Evolutionary conservation across 1,140 invertebrate genomes (phyloP).

Genomic region (Pomphorhynchus laevis): DNA sequence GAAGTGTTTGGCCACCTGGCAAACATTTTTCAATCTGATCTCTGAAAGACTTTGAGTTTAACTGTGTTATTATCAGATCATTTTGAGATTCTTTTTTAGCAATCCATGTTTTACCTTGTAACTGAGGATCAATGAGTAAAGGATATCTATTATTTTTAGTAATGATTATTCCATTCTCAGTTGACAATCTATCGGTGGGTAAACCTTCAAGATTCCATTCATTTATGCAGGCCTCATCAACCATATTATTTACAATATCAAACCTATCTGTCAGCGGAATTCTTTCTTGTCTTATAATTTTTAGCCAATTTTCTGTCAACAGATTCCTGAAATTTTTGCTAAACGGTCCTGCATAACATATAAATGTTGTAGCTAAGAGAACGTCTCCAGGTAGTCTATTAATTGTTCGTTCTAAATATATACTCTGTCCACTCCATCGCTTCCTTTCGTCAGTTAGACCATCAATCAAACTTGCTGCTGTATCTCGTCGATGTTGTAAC

Average conservation of each 20-base stretch:
- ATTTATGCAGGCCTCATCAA: slow-evolving; percentile 19
- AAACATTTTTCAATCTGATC: slow-evolving; percentile 19
- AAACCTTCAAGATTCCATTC: slow-evolving; percentile 21
- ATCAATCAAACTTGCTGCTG: slow-evolving; percentile 60
- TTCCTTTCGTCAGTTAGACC: slow-evolving; percentile 64
- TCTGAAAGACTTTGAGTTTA: slow-evolving; percentile 16
- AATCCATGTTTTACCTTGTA: slow-evolving; percentile 21
- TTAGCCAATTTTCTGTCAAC: slow-evolving; percentile 44
- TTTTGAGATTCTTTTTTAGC: slow-evolving; percentile 21
- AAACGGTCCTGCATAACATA: slow-evolving; percentile 75
- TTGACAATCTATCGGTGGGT: slow-evolving; percentile 20
- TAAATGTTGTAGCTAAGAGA: slow-evolving; percentile 52
- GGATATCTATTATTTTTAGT: slow-evolving; percentile 19
- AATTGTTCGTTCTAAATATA: slow-evolving; percentile 34
- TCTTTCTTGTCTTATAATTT: too few species aligned
- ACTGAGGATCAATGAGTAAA: slow-evolving; percentile 21
- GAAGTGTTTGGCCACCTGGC: slow-evolving; percentile 20
- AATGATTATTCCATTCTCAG: slow-evolving; percentile 20
- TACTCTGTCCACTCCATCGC: slow-evolving; percentile 71
- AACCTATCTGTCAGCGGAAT: too few species aligned
- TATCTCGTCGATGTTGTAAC: slow-evolving; percentile 66
- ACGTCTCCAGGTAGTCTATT: slow-evolving; percentile 48
- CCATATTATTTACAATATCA: too few species aligned
- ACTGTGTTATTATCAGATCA: slow-evolving; percentile 19
- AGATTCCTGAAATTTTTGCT: slow-evolving; percentile 61